phyloP scores from a whole-genome alignment of 2,797 vertebrate species.

The Neosilurus hyrtlii region DNA sequence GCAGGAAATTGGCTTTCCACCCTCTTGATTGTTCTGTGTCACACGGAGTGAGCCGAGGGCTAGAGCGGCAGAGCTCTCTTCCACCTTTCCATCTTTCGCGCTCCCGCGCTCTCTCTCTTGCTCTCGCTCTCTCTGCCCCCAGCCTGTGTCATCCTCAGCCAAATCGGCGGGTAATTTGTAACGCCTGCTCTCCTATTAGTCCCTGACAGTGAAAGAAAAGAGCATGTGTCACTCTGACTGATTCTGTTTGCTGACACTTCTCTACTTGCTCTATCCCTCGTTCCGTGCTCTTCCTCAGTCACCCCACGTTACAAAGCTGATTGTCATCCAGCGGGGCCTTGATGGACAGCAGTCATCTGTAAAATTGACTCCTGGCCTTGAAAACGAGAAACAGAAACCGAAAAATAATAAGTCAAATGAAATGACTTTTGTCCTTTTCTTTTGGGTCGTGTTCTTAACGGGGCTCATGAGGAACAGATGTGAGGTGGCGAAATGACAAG shows the following conservation, averaged over 20 bases:
- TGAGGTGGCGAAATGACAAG: slow-evolving; percentile 51
- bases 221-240: slow-evolving; percentile 66
- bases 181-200: slow-evolving; percentile 70
- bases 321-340: slow-evolving; percentile 65
- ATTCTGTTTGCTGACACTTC: slow-evolving; percentile 66
- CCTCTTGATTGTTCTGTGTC: slow-evolving; percentile 65
- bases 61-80: slow-evolving; percentile 34
- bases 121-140: slow-evolving; percentile 1
- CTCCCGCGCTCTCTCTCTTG: slow-evolving; percentile 50
- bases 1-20: slow-evolving; percentile 61
- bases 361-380: slow-evolving; percentile 72
- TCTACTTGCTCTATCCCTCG: slow-evolving; percentile 41
- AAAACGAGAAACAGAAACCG: slow-evolving; percentile 60
- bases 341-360: slow-evolving; percentile 78
- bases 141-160: slow-evolving; percentile 61
- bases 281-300: slow-evolving; percentile 20
- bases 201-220: slow-evolving; percentile 66
- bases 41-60: slow-evolving; percentile 54
- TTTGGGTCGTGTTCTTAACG: slow-evolving; percentile 30
- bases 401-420: slow-evolving; percentile 68
- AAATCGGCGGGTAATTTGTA: slow-evolving; percentile 74
- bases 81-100: slow-evolving; percentile 15
- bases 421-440: slow-evolving; percentile 55
- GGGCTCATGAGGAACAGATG: slow-evolving; percentile 50
- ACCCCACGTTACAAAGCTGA: slow-evolving; percentile 61